Evolutionary conservation across 2,888 invertebrate species (phyloP), one percentile per base, ranked within the genome.

Genomic region (Digitonthophagus gazella): DNA sequence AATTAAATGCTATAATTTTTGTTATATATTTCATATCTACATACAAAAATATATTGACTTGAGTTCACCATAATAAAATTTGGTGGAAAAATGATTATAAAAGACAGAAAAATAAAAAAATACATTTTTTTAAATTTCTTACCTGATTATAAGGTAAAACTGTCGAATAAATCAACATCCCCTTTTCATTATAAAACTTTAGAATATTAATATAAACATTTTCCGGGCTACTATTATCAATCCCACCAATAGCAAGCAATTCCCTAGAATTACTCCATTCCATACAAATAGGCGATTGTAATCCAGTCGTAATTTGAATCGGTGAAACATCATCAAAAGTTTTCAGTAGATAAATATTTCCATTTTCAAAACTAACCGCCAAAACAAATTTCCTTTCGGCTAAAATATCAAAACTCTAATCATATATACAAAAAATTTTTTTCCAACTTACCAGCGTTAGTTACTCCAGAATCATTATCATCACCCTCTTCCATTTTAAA

Each of bases 191-290:
- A 82, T 97, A 98, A 84, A 97, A 96, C 82, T 96, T 94, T 69
- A 98, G 87, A 70, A 93, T 85, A 83, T 96, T 96, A 76, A 88
- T 90, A 83, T 88, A 93, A 69, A 92, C 87, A 63, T 84, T 81
- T 57, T 74, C 68, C 5, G 74, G 71, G 69, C 79, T 75, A 8
- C 80, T 80, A 79, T 75, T 79, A 16, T 19, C 19, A 0, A 79
- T 72, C n/a, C 98, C 97, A 63, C 96, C 96, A 0, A 97, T 95
- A 0, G 97, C 97, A 71, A 98, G 85, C 67, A 96, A 84, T 80
- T 96, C 95, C 28, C 96, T 90, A 1, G 96, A 96, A 82, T 97
- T 97, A 71, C 96, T 96, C 98, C 98, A 98, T 84, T 98, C 97
- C 87, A 97, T 93, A 75, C 93, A 91, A 74, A 95, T 83, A 5